Base-by-base conservation (phyloP, 2,797 vertebrate species). In the Eulemur coronatus region DNA sequence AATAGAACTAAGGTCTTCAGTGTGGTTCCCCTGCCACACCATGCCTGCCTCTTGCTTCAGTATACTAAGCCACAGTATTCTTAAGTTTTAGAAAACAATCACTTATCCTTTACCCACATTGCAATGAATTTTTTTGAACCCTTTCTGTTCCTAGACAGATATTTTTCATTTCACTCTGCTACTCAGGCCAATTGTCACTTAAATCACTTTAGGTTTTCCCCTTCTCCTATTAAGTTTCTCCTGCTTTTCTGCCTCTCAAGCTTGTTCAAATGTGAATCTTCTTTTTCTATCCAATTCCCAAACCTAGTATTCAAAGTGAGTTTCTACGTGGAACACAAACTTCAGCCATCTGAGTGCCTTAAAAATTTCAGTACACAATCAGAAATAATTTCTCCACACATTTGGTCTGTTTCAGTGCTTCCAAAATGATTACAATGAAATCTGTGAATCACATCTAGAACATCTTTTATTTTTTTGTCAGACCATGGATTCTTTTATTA, bases 281-380 rank as follows among this genome's bases (percentile, higher is more conserved):
- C 43, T 82, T 86, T 79, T 72, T 26, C 78, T 73, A 61, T 13
- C 12, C 46, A 93, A 63, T 70, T 95, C 69, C 91, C 63, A 85
- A 87, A 75, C 28, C 82, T 80, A 35, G 33, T n/a, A 84, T 93
- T 94, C 70, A 63, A 86, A 91, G 41, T 84, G 35, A 89, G 63
- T 97, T 94, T 95, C 70, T 96, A 38, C 75, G 87, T 87, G 89
- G 96, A 93, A 96, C 95, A 97, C 92, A 96, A 97, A 97, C 84
- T 76, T 69, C 87, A 92, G 48, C 72, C 84, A 84, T 88, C 48
- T 38, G 76, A 97, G 70, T n/a, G 43, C 72, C 87, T 96, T 96
- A 94, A 95, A 91, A 89, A 87, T 98, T 95, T 95, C 84, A 94
- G 87, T 94, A 89, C 0, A 17, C 84, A 86, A 95, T 96, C 88